Base-by-base conservation (phyloP, 2,888 invertebrate species). In the Drosophila engyochracea region DNA sequence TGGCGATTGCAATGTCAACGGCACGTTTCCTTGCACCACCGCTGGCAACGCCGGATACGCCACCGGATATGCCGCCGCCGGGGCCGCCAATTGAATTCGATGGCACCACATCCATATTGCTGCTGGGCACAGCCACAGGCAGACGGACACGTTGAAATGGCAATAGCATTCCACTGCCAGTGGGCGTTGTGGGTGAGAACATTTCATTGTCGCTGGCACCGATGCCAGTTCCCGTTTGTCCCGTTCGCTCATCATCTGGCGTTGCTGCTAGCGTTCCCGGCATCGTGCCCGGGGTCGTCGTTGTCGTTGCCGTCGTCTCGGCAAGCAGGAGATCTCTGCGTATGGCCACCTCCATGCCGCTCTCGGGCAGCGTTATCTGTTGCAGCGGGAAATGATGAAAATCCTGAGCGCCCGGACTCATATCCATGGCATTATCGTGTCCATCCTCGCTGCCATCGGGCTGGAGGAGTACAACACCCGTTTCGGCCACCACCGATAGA, bases 61-160 rank as follows among this genome's bases (percentile, higher is more conserved):
- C 64, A 10, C 85, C 82, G 9, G 81, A 76, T 14, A 76, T 54
- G 25, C 70, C 71, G 1, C 76, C 80, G 35, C 66, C 39, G 4
- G 7, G 12, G 14, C 39, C 74, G 0, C 85, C 78, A 5, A 85
- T 87, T 3, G 93, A 83, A 76, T 92, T 94, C 19, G 94, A 94
- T 74, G 94, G 94, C 74, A 94, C 94, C 64, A 94, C 92, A 79
- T 94, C 94, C 88, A 93, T 91, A 68, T 93, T 94, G 76, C 91
- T 91, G 82, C 91, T 92, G 41, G 93, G 93, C 53, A 94, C 91
- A 3, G 93, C 93, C 7, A 94, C 94, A 0, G 94, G 93, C 69
- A 93, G 49, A 28, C 79, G 93, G 14, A 94, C 94, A 28, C 94
- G 91, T 52, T 93, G 93, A 70, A 94, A 94, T 30, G 94, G 94